Evolutionary conservation across 2,113 vertebrate genomes (phyloP).

Genomic region (Melanostigma gelatinosum): DNA sequence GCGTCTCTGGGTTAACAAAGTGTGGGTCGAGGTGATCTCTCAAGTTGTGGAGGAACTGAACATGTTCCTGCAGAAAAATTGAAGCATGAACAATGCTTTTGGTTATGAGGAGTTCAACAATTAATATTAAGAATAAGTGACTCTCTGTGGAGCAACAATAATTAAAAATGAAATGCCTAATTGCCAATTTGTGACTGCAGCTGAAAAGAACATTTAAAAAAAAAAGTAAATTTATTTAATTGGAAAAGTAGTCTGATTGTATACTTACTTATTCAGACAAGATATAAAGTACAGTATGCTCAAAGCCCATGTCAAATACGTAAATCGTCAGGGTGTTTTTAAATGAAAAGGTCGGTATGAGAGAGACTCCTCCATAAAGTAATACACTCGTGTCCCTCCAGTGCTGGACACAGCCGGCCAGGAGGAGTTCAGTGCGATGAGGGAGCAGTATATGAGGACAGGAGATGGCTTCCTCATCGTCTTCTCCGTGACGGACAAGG

Average conservation of each 20-base stretch:
- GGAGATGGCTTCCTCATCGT: constrained; percentile 99
- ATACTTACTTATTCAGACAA: not conserved
- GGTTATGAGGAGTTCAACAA: not conserved
- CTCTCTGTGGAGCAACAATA: not conserved
- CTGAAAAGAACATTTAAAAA: not conserved
- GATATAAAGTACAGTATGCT: not conserved
- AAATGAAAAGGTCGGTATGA: not conserved
- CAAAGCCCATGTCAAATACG: not conserved
- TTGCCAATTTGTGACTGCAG: not conserved
- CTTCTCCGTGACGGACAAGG: constrained; percentile 97
- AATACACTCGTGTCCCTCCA: constrained; percentile 40
- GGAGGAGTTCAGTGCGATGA: constrained; percentile 99
- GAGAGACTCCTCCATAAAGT: not conserved
- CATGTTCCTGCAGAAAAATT: not conserved
- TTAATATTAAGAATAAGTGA: not conserved
- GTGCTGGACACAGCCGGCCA: constrained; percentile 98
- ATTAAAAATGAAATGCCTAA: not conserved
- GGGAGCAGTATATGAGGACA: constrained; percentile 99
- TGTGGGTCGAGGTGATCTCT: not conserved
- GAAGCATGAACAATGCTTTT: not conserved
- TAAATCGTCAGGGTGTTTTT: not conserved
- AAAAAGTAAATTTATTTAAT: not conserved
- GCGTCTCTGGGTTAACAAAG: not conserved
- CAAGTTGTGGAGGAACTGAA: not conserved
- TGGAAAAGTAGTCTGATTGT: not conserved